Evolutionary conservation across 2,888 invertebrate genomes (phyloP), one percentile per base, ranked within the genome.

Genomic region (Nudaria mundana): DNA sequence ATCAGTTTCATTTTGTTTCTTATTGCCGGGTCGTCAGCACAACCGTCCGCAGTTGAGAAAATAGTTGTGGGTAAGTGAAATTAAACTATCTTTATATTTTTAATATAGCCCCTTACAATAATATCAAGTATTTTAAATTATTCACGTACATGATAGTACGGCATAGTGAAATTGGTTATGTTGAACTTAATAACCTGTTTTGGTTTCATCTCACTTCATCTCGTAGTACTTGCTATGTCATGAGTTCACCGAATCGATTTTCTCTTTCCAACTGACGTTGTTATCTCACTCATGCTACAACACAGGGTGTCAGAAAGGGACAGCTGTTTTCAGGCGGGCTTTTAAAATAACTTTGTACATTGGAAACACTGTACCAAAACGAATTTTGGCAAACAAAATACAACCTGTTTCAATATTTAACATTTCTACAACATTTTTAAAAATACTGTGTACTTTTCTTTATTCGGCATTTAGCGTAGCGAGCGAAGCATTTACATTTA

Each of bases 11-110:
- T 83, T 56, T 74, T 82, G 59, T 75, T 76, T 37, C 63, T 71
- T 41, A 50, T 72, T 50, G 72, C 71, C 55, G 66, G 71, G 51
- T 51, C 76, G 53, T 62, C 72, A 52, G 79, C 81, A 42, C 88
- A 87, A 63, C 67, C 75, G 41, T 77, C 82, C 54, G 66, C 83
- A 10, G 78, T 81, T 31, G 89, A 89, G 49, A 89, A 88, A 71
- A 88, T 89, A 36, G 83, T 85, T 22, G 81, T 89, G 25, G 89
- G 89, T 89, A 70, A 86, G 89, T 84, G 32, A 37, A 23, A 11
- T 16, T 3, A 16, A 8, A 14, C 22, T 14, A 10, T 12, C 5
- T 37, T 15, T n/a, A n/a, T 10, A 8, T 24, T 13, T 8, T 7
- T 11, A 20, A 5, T 4, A 15, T 15, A 15, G 10, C 2, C n/a